A percentile compares a stretch with the other conserved stretches of the same genome.
Evolutionary conservation across 2,888 invertebrate genomes (phyloP).

Genomic region (Cheilosia scutellata): DNA sequence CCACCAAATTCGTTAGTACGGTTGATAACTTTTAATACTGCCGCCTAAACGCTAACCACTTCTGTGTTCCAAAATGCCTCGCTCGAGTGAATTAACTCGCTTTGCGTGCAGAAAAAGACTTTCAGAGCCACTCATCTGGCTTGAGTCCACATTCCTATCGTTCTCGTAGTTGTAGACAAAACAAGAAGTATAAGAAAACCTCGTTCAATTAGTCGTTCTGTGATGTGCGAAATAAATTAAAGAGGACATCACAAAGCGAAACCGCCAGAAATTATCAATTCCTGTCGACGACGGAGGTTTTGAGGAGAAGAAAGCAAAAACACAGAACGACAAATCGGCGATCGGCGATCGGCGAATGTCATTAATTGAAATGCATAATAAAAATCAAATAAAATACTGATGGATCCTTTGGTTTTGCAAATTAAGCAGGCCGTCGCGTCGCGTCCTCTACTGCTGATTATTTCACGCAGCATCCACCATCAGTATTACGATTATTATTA

Average conservation of each 20-base stretch:
- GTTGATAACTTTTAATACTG: background rate
- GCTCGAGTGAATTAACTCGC: background rate
- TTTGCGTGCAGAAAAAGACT: slow-evolving; percentile 13
- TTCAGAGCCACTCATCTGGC: background rate
- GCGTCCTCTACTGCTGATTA: background rate
- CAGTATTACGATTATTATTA: slow-evolving; percentile 71
- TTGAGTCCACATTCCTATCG: slow-evolving; percentile 46
- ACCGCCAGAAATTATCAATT: slow-evolving; percentile 45
- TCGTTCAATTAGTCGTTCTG: slow-evolving; percentile 63
- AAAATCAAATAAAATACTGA: slow-evolving; percentile 73
- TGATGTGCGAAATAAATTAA: slow-evolving; percentile 68
- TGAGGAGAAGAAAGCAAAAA: slow-evolving; percentile 19
- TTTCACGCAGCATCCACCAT: slow-evolving; percentile 19
- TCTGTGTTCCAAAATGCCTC: background rate
- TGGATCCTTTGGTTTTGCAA: slow-evolving; percentile 63
- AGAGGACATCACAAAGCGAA: slow-evolving; percentile 53
- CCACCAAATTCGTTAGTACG: background rate
- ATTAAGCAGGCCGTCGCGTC: slow-evolving; percentile 46
- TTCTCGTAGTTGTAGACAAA: slow-evolving; percentile 52
- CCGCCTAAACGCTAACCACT: background rate
- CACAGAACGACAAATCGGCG: slow-evolving; percentile 66
- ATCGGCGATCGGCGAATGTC: slow-evolving; percentile 67
- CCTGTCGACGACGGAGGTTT: slow-evolving; percentile 28
- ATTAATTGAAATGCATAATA: slow-evolving; percentile 75
- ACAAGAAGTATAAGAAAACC: slow-evolving; percentile 30